phyloP scores from a whole-genome alignment of 2,113 vertebrate species.

The Corythoichthys intestinalis region DNA sequence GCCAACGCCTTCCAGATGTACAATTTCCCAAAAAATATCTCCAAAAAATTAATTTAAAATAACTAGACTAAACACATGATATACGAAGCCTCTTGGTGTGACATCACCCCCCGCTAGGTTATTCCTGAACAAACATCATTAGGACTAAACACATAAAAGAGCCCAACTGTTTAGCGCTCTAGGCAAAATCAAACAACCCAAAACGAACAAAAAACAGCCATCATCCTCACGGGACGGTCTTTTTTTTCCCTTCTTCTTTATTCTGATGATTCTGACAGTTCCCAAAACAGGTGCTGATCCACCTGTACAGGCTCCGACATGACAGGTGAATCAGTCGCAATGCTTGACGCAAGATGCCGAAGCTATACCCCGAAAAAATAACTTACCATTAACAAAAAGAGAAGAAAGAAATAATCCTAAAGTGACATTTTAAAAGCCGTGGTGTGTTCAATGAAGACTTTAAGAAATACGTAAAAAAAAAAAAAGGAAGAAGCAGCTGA shows the following conservation, averaged over 20 bases:
- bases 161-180: constrained; percentile 40
- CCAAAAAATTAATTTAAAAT: constrained; percentile 27
- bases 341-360: constrained; percentile 39
- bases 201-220: constrained; percentile 39
- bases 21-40: constrained; percentile 66
- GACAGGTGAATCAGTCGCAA: constrained; percentile 65
- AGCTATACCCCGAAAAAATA: neutral
- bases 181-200: constrained; percentile 56
- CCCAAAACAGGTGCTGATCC: constrained; percentile 72
- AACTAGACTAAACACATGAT: neutral
- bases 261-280: constrained; percentile 37
- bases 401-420: neutral
- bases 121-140: constrained; percentile 58
- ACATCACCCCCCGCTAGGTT: constrained; percentile 22
- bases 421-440: constrained; percentile 8
- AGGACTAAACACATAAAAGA: constrained; percentile 42
- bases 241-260: constrained; percentile 1
- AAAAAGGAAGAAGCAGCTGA: constrained; percentile 14
- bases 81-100: neutral
- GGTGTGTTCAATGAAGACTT: neutral
- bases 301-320: constrained; percentile 73
- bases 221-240: constrained; percentile 34
- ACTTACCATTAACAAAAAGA: constrained; percentile 12
- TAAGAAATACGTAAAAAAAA: neutral
- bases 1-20: constrained; percentile 81